Evolutionary conservation across 2,888 invertebrate species (phyloP).

Genomic region (Temnothorax unifasciatus): DNA sequence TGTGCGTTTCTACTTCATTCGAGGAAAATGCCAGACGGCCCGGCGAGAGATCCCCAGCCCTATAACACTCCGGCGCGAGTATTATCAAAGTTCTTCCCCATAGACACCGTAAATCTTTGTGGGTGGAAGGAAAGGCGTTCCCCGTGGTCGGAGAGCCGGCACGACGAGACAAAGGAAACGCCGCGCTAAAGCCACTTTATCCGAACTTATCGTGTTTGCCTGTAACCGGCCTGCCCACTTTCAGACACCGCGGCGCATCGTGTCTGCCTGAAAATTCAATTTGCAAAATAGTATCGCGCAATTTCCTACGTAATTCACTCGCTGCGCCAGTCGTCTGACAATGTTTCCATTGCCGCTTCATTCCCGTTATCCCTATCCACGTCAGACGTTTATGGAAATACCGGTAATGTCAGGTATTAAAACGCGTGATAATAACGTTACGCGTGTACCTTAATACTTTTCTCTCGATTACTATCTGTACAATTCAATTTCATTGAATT

Average conservation of each 20-base stretch:
- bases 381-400: slow-evolving; percentile 18
- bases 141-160: slow-evolving; percentile 53
- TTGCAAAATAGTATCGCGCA: slow-evolving; percentile 49
- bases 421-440: neutral
- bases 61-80: slow-evolving; percentile 51
- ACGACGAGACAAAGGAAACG: slow-evolving; percentile 62
- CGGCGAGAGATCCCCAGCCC: slow-evolving; percentile 44
- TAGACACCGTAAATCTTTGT: slow-evolving; percentile 73
- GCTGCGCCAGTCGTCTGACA: slow-evolving; percentile 15
- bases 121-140: slow-evolving; percentile 47
- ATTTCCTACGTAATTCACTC: slow-evolving; percentile 36
- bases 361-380: slow-evolving; percentile 17
- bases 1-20: slow-evolving; percentile 36
- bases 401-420: slow-evolving; percentile 12
- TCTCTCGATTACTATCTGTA: neutral
- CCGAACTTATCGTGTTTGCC: slow-evolving; percentile 46
- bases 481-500: slow-evolving; percentile 1
- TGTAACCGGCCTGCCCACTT: slow-evolving; percentile 24
- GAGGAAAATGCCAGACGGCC: slow-evolving; percentile 52
- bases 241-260: slow-evolving; percentile 39
- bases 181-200: slow-evolving; percentile 68
- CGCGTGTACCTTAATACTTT: neutral
- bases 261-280: slow-evolving; percentile 49
- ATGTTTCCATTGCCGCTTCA: slow-evolving; percentile 8
- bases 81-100: slow-evolving; percentile 74